Evolutionary conservation across 37 sponge, comb jelly and placozoan species (phyloP), one percentile per base, ranked within the genome.

Genomic region (Lycopodina hypogea): DNA sequence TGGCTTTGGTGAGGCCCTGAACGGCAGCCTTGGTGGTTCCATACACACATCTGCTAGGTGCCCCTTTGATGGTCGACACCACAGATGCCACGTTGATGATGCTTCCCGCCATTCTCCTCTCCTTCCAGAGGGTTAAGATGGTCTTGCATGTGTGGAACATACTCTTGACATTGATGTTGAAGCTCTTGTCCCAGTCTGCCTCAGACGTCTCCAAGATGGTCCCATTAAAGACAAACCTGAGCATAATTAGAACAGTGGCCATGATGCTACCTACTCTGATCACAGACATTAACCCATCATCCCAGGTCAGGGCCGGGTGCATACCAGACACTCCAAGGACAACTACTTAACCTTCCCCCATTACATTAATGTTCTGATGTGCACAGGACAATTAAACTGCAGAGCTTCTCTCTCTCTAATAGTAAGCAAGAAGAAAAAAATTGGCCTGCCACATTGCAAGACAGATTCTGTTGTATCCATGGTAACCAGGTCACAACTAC

Each of bases 1-100:
- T 83, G 28, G 84, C 67, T 76, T 90, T 93, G 38, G 94, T 90
- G 56, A 93, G 69, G 0, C 94, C 94, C 3, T 86, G 57, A 0
- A 93, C 94, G 34, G 94, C 94, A 23, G 90, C 94, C 78, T 93
- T 93, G 0, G 90, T 50, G 51, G 90, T 81, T 28, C 90, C 87
- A 66, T 93, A 93, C 1, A 74, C 90, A 86, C 76, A 90, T 21
- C 94, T 41, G 40, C 76, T 81, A 0, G 67, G 56, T 15, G 88
- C 94, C 39, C 94, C 94, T 66, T 86, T 76, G 52, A 93, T 83
- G 53, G 84, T 83, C 17, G 87, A 85, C 15, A 69, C 84, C 8
- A 80, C 87, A 32, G 94, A 93, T 4, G 94, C 80, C 90, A 93
- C 87, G 82, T 93, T 93, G 55, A 93, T 86, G 72, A 93, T 83